A percentile compares a stretch with the other conserved stretches of the same genome.
Evolutionary conservation across 2,797 vertebrate genomes (phyloP).

Genomic region (Gymnothorax reevesii): DNA sequence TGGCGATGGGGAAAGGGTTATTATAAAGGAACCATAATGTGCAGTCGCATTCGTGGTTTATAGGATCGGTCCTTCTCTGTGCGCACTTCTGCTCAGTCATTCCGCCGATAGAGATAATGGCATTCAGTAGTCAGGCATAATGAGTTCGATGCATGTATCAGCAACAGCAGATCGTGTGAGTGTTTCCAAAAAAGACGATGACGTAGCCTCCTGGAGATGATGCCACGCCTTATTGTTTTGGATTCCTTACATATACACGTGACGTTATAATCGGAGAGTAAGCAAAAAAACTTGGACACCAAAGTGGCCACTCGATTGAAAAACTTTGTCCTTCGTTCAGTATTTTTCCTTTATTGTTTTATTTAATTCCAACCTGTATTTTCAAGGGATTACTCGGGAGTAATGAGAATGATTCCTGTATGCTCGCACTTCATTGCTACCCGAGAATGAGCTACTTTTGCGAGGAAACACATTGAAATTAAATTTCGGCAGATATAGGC

Average conservation of each 20-base stretch:
- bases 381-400: too few species aligned
- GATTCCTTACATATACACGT: not conserved
- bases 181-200: not conserved
- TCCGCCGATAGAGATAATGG: not conserved
- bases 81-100: not conserved
- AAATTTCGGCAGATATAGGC: too few species aligned
- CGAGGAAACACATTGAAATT: too few species aligned
- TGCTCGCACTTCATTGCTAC: too few species aligned
- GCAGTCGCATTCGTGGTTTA: not conserved
- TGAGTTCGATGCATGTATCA: not conserved
- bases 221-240: not conserved
- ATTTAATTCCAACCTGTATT: too few species aligned
- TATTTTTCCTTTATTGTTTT: too few species aligned
- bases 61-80: not conserved
- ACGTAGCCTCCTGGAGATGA: not conserved
- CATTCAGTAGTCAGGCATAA: not conserved
- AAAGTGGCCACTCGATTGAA: too few species aligned
- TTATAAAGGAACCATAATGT: not conserved
- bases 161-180: not conserved
- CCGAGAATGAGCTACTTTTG: too few species aligned
- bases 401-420: too few species aligned
- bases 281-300: not conserved
- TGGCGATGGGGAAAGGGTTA: not conserved
- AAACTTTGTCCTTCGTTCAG: too few species aligned
- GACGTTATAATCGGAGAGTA: not conserved